Percentiles rank a stretch among this genome's conserved stretches.
phyloP scores from a whole-genome alignment of 2,113 vertebrate genomes.

The Regulus satrapa region DNA sequence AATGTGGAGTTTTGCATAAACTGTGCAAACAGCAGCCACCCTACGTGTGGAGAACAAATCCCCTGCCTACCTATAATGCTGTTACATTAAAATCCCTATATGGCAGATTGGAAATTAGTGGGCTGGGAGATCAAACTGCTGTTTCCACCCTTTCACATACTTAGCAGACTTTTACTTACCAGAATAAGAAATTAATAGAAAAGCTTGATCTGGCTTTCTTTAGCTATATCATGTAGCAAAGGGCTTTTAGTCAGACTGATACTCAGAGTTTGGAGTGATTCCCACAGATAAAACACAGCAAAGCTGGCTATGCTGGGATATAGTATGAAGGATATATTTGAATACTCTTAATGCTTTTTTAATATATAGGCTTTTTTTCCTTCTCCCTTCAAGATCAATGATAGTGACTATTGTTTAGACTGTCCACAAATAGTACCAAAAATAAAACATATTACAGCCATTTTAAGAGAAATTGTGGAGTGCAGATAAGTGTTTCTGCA shows the following conservation, averaged over 20 bases:
- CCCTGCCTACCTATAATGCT: neutral
- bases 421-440: neutral
- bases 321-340: neutral
- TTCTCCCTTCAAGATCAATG: neutral
- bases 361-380: neutral
- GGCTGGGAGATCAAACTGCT: neutral
- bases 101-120: neutral
- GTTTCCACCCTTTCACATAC: neutral
- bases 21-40: neutral
- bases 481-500: neutral
- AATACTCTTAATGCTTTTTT: neutral
- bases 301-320: neutral
- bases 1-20: neutral
- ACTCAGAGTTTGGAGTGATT: neutral
- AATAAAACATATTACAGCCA: neutral
- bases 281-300: neutral
- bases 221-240: neutral
- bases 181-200: neutral
- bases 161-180: neutral
- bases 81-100: neutral
- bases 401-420: neutral
- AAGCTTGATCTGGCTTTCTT: neutral
- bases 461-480: neutral
- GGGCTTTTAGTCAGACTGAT: neutral
- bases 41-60: neutral